Percentiles rank a stretch among this genome's conserved stretches.
Evolutionary conservation across 2,113 vertebrate species (phyloP).

Genomic region (Cettia cetti): DNA sequence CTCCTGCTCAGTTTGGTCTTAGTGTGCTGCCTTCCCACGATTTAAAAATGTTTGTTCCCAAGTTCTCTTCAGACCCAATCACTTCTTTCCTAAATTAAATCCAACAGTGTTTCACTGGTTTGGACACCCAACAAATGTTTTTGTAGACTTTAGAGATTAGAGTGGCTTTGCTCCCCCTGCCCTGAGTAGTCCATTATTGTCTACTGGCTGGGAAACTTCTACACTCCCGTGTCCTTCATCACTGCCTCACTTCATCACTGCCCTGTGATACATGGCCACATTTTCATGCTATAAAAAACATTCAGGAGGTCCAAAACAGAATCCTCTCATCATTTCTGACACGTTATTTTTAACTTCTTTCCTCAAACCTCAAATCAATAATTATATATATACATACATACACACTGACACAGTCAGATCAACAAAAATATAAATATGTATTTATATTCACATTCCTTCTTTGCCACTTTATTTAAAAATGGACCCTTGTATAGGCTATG

Average conservation of each 20-base stretch:
- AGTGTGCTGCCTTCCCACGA: rapidly evolving
- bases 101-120: background rate
- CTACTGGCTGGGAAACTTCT: background rate
- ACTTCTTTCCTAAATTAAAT: background rate
- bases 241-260: background rate
- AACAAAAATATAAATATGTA: background rate
- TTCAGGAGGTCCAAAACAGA: background rate
- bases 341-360: background rate
- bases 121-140: background rate
- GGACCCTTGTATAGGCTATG: background rate
- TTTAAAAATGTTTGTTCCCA: background rate
- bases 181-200: background rate
- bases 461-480: background rate
- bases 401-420: background rate
- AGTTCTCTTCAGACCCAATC: background rate
- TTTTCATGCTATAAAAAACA: background rate
- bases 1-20: background rate
- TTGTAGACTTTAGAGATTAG: background rate
- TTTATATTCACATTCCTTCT: background rate
- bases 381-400: background rate
- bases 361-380: background rate
- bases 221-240: rapidly evolving
- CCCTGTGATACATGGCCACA: background rate
- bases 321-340: background rate
- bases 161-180: background rate